Evolutionary conservation across 1,140 invertebrate genomes (phyloP), one percentile per base, ranked within the genome.

Genomic region (Choristoneura fumiferana): DNA sequence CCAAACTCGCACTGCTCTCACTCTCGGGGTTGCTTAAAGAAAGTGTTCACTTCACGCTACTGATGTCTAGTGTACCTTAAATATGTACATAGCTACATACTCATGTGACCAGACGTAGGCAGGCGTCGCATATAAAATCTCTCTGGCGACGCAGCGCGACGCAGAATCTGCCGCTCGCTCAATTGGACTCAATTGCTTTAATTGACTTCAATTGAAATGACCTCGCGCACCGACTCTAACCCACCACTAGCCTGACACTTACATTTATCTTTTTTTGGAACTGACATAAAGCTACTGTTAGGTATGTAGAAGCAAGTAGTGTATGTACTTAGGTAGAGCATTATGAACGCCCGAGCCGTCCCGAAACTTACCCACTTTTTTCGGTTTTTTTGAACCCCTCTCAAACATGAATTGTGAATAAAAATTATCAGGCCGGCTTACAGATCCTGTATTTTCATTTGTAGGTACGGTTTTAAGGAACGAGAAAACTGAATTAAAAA

Each of bases 141-240:
- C 78, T 79, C 80, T 78, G 76, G 73, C 76, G 80, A 74, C 78
- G 66, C 66, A 67, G 68, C 71, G 60, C 72, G 78, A 76, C 84
- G 82, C 76, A 81, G 83, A 85, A 83, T 86, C 84, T 85, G 75
- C 82, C 80, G 83, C 82, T 56, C 78, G 76, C 73, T 87, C 84
- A 87, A 87, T 87, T 87, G 84, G 59, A 76, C 69, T 73, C 81
- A 87, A 87, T 87, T 87, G 84, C 67, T 85, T 87, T 84, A 87
- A 87, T 87, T 83, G 80, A 76, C 69, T 86, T 87, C 82, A 87
- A 87, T 87, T 87, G 84, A 86, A 78, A 87, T 87, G 84, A 87
- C 84, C 84, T 87, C 84, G 78, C 70, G 75, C 76, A 80, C 82
- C 73, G 80, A 74, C 81, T 84, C 34, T 37, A 37, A 39, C 83